These are phyloP conservation scores for Coenonympha glycerion DNA, from an alignment of 2,888 invertebrate species.

Conservation along the genomic window DNA sequence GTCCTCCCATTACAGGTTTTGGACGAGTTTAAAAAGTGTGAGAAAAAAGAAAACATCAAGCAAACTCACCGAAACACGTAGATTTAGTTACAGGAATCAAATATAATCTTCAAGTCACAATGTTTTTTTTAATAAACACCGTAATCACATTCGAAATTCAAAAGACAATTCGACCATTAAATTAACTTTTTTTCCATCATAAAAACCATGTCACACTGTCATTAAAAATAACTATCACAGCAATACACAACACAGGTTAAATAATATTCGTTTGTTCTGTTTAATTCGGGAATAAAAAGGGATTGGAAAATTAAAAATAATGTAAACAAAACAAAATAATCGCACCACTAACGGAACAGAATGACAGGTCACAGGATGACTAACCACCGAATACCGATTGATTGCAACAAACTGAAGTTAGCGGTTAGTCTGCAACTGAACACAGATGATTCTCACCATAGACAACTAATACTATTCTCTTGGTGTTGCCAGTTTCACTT, in stretches of 20 bases:
- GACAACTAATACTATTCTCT: no score
- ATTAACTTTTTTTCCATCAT: not conserved
- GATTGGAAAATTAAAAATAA: conserved; percentile 26
- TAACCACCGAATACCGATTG: no score
- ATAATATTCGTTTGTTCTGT: not conserved
- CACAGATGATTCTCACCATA: no score
- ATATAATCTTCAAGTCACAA: conserved; percentile 9
- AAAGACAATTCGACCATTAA: conserved; percentile 11
- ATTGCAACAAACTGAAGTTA: conserved; percentile 33
- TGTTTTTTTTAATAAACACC: conserved; percentile 12
- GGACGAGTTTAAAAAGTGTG: conserved; percentile 18
- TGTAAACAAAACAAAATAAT: conserved; percentile 35
- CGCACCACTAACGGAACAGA: conserved; percentile 27
- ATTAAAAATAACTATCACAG: conserved; percentile 39
- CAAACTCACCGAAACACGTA: conserved; percentile 24
- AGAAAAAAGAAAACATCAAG: conserved; percentile 20
- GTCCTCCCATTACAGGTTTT: conserved; percentile 18
- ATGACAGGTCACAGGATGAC: conserved; percentile 35
- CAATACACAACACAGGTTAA: conserved; percentile 39
- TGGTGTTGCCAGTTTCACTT: not conserved
- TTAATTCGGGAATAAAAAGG: conserved; percentile 7
- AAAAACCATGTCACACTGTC: not conserved
- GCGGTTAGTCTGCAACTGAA: not conserved
- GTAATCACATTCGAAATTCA: conserved; percentile 25
- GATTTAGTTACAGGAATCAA: conserved; percentile 11